phyloP scores from a whole-genome alignment of 2,113 vertebrate genomes.

The Centrocercus urophasianus region DNA sequence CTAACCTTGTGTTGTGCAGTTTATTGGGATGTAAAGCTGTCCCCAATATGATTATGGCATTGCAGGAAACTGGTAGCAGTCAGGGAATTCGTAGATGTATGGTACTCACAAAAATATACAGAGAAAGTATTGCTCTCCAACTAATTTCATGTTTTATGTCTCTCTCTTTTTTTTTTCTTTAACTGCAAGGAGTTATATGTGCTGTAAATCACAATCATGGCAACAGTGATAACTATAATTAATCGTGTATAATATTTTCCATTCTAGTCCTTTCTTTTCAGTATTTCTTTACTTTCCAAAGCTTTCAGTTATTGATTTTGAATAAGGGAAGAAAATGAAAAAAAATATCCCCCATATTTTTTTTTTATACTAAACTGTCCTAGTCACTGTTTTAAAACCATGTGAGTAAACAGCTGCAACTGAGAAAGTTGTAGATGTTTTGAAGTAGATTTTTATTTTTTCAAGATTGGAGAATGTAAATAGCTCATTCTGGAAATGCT shows the following conservation, averaged over 20 bases:
- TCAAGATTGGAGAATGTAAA: neutral
- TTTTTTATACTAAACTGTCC: neutral
- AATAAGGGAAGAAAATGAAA: neutral
- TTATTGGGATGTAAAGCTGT: neutral
- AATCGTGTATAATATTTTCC: conserved; percentile 25
- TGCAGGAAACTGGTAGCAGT: neutral
- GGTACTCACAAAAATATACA: neutral
- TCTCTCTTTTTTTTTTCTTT: neutral
- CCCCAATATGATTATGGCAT: neutral
- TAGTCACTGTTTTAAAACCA: neutral
- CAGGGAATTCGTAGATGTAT: conserved; percentile 15
- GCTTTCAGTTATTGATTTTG: conserved; percentile 29
- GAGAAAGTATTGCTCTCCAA: neutral
- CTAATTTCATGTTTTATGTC: conserved; percentile 34
- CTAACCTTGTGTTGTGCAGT: neutral
- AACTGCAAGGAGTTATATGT: neutral
- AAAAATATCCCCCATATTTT: neutral
- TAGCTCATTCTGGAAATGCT: neutral
- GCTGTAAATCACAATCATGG: conserved; percentile 18
- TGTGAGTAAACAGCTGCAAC: neutral
- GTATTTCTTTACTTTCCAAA: conserved; percentile 29
- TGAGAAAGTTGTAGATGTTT: neutral
- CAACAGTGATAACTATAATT: conserved; percentile 2
- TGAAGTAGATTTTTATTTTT: neutral
- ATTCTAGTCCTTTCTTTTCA: conserved; percentile 8